These are phyloP conservation scores for Asobara japonica DNA, from an alignment of 1,140 invertebrate genomes.

Conservation along the genomic window DNA sequence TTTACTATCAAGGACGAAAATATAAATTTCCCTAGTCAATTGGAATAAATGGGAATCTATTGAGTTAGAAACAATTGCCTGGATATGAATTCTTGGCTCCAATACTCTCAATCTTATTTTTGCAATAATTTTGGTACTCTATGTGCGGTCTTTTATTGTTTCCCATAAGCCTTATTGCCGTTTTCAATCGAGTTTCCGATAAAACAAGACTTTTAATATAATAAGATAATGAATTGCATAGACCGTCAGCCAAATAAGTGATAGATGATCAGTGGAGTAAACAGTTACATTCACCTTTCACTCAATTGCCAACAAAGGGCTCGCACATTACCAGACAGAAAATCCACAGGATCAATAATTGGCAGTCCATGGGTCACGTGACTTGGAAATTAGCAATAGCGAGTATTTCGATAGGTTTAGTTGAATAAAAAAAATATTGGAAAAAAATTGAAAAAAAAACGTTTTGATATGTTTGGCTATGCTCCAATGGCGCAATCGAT, in stretches of 20 bases:
- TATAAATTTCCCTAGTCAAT: neutral
- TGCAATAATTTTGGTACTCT: neutral
- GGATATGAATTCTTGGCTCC: neutral
- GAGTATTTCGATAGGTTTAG: neutral
- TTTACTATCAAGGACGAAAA: slow-evolving; percentile 32
- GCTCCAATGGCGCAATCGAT: neutral
- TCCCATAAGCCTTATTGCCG: too few species aligned
- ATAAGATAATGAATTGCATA: too few species aligned
- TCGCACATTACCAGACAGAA: neutral
- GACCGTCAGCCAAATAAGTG: too few species aligned
- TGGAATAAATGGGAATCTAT: too few species aligned
- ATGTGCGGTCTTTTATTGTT: too few species aligned
- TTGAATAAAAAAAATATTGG: too few species aligned
- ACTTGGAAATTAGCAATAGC: neutral
- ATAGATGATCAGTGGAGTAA: neutral
- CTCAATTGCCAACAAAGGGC: neutral
- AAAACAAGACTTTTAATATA: too few species aligned
- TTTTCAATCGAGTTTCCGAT: too few species aligned
- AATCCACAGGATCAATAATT: neutral
- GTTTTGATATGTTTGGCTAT: too few species aligned
- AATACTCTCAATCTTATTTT: neutral
- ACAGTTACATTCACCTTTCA: neutral
- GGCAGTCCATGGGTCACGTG: neutral
- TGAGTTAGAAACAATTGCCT: too few species aligned
- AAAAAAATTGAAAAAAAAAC: too few species aligned